Evolutionary conservation across 2,888 invertebrate genomes (phyloP).

Genomic region (Spisula subtruncata): DNA sequence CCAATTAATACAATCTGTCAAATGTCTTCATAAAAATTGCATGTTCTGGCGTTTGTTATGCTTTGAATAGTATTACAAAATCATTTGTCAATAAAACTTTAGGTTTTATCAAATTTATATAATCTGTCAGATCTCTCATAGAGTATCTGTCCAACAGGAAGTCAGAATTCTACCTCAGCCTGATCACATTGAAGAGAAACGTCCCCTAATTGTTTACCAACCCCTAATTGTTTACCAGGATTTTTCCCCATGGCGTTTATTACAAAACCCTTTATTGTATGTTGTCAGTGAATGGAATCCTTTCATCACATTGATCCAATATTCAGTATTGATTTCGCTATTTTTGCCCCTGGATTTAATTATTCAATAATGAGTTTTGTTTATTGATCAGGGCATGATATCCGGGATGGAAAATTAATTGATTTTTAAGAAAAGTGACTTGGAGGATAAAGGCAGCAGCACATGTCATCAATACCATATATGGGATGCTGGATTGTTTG

Average conservation of each 20-base stretch:
- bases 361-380: constrained; percentile 13
- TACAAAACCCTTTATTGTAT: constrained; percentile 12
- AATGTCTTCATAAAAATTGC: too few species aligned
- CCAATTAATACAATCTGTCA: neutral
- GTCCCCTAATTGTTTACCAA: constrained; percentile 12
- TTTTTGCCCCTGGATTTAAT: neutral
- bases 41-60: too few species aligned
- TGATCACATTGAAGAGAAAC: neutral
- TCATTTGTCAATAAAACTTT: neutral
- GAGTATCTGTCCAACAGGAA: neutral
- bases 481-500: neutral
- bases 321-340: neutral
- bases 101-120: neutral
- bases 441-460: neutral
- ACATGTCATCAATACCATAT: constrained; percentile 13
- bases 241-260: neutral
- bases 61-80: neutral
- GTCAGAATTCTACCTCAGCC: neutral
- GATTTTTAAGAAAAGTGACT: constrained; percentile 5
- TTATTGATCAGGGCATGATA: neutral
- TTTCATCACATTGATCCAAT: neutral
- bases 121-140: neutral
- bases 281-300: neutral
- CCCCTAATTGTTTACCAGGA: neutral
- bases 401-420: constrained; percentile 12